These are phyloP conservation scores for Miichthys miiuy DNA, from an alignment of 2,797 vertebrate genomes.

Conservation along the genomic window DNA sequence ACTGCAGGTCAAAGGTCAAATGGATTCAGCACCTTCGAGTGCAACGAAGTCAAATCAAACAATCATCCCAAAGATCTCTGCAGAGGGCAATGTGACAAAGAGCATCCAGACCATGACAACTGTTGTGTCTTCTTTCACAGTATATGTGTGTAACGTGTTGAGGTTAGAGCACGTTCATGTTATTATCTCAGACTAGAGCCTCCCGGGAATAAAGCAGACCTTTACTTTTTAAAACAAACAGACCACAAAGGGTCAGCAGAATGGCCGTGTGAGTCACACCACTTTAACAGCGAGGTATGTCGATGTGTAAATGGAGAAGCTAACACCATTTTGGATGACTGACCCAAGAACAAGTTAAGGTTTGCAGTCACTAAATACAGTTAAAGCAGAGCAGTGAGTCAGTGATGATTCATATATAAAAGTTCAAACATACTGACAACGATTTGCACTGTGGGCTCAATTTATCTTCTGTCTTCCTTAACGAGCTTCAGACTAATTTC, in stretches of 20 bases:
- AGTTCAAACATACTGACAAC: not conserved
- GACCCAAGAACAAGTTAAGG: slow-evolving; percentile 24
- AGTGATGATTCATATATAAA: not conserved
- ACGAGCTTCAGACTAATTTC: slow-evolving; percentile 34
- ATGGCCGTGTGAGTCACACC: slow-evolving; percentile 18
- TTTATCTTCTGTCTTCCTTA: slow-evolving; percentile 22
- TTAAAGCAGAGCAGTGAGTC: slow-evolving; percentile 7
- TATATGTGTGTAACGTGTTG: not conserved
- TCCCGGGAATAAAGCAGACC: slow-evolving; percentile 8
- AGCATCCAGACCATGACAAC: not conserved
- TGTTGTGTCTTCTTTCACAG: slow-evolving; percentile 3
- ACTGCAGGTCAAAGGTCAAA: slow-evolving; percentile 1
- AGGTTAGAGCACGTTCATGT: slow-evolving; percentile 9
- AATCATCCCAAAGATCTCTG: slow-evolving; percentile 6
- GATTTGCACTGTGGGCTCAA: slow-evolving; percentile 21
- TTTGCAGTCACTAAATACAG: slow-evolving; percentile 18
- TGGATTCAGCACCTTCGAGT: not conserved
- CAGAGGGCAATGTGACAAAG: not conserved
- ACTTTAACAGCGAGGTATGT: slow-evolving; percentile 18
- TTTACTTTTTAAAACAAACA: slow-evolving; percentile 36
- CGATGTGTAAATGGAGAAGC: slow-evolving; percentile 31
- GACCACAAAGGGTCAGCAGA: slow-evolving; percentile 21
- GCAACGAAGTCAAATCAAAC: not conserved
- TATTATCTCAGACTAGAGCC: slow-evolving; percentile 11
- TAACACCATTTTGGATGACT: slow-evolving; percentile 35